Evolutionary conservation across 2,797 vertebrate genomes (phyloP).

Genomic region (Pterois miles): DNA sequence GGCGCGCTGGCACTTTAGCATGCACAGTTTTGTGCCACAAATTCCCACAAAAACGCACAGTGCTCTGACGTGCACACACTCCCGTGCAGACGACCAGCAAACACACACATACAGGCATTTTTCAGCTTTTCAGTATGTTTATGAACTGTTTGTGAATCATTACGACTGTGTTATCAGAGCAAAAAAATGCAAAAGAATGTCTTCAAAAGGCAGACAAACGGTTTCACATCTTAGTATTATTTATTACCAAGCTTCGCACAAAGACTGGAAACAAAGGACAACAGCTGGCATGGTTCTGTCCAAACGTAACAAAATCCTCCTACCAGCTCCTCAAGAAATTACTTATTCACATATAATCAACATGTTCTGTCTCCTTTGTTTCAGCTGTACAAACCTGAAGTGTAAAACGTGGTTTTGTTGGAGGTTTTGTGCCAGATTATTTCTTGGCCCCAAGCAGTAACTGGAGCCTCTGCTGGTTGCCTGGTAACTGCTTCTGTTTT

Average conservation of each 20-base stretch:
- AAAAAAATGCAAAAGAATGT: neutral
- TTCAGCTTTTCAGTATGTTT: neutral
- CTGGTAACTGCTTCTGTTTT: neutral
- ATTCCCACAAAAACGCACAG: slow-evolving; percentile 14
- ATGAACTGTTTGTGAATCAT: neutral
- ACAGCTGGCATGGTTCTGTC: neutral
- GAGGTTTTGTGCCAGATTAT: neutral
- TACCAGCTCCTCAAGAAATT: neutral
- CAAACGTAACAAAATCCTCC: neutral
- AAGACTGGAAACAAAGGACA: neutral
- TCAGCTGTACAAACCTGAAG: neutral
- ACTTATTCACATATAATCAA: neutral
- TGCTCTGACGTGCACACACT: neutral
- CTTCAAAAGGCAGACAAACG: neutral
- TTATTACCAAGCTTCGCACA: neutral
- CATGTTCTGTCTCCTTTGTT: neutral
- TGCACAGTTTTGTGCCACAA: slow-evolving; percentile 16
- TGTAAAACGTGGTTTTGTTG: neutral
- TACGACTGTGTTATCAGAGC: neutral
- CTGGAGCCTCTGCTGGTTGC: neutral
- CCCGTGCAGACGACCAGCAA: neutral
- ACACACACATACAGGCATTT: slow-evolving; percentile 3
- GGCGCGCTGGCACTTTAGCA: slow-evolving; percentile 42
- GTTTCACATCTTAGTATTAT: neutral
- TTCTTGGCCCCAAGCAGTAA: neutral